phyloP scores from a whole-genome alignment of 1,140 invertebrate genomes.

The Orchesella cincta region DNA sequence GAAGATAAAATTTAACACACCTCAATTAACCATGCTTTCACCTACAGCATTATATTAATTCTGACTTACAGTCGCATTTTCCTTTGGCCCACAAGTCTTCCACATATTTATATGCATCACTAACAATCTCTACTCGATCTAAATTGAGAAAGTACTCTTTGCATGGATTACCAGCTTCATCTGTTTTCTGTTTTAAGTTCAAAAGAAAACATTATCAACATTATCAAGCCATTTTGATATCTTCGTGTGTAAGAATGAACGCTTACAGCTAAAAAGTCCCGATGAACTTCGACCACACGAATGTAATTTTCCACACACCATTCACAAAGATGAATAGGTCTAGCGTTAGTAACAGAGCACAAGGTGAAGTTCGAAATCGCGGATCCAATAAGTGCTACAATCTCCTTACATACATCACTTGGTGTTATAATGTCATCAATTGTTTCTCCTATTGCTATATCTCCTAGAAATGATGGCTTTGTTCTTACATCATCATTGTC shows the following conservation, averaged over 20 bases:
- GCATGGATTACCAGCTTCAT: conserved; percentile 46
- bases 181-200: conserved; percentile 33
- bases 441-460: neutral
- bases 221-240: too few species aligned
- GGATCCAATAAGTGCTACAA: conserved; percentile 36
- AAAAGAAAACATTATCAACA: too few species aligned
- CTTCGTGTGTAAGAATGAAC: too few species aligned
- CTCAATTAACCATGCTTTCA: too few species aligned
- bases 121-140: conserved; percentile 45
- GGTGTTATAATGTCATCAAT: conserved; percentile 38
- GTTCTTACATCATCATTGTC: too few species aligned
- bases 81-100: conserved; percentile 45
- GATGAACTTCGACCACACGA: conserved; percentile 34
- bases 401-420: conserved; percentile 39
- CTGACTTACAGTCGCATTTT: conserved; percentile 48
- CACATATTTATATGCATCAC: conserved; percentile 44
- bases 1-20: too few species aligned
- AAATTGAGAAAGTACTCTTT: conserved; percentile 45
- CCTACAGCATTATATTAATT: too few species aligned
- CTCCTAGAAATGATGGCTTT: too few species aligned
- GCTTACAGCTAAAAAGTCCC: conserved; percentile 38
- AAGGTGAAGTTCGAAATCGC: conserved; percentile 47
- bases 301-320: conserved; percentile 43
- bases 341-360: conserved; percentile 45
- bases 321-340: conserved; percentile 49